phyloP scores from a whole-genome alignment of 2,113 vertebrate genomes.

The Thunnus thynnus region DNA sequence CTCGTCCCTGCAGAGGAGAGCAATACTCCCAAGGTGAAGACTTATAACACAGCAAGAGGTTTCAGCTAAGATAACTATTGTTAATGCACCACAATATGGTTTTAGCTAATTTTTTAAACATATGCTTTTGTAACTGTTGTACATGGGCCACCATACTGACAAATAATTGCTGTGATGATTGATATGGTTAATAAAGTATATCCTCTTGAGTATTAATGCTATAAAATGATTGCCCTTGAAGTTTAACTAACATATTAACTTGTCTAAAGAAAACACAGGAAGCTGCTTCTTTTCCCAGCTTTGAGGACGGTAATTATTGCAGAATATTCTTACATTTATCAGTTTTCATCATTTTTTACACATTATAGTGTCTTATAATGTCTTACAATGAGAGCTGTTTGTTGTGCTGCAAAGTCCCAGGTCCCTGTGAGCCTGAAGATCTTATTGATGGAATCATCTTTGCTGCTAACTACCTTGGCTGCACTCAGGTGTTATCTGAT shows the following conservation, averaged over 20 bases:
- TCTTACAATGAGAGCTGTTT: constrained; percentile 14
- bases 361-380: background rate
- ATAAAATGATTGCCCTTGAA: background rate
- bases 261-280: constrained; percentile 90
- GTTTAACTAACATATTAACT: constrained; percentile 22
- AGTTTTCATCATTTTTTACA: background rate
- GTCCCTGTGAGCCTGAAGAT: constrained; percentile 98
- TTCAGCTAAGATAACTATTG: background rate
- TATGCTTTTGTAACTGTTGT: background rate
- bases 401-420: constrained; percentile 88
- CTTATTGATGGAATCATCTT: constrained; percentile 99
- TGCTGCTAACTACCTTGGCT: constrained; percentile 98
- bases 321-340: background rate
- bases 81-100: background rate
- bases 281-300: constrained; percentile 94
- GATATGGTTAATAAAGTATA: background rate
- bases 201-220: background rate
- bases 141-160: background rate
- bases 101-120: background rate
- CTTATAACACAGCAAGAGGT: background rate
- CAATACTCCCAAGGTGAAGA: constrained; percentile 84
- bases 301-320: constrained; percentile 94
- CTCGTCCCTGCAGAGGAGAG: constrained; percentile 87
- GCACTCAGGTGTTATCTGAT: constrained; percentile 95
- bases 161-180: background rate